A percentile compares a stretch with the other conserved stretches of the same genome.
phyloP scores from a whole-genome alignment of 2,113 vertebrate genomes.

The Amblyopsis rosae region DNA sequence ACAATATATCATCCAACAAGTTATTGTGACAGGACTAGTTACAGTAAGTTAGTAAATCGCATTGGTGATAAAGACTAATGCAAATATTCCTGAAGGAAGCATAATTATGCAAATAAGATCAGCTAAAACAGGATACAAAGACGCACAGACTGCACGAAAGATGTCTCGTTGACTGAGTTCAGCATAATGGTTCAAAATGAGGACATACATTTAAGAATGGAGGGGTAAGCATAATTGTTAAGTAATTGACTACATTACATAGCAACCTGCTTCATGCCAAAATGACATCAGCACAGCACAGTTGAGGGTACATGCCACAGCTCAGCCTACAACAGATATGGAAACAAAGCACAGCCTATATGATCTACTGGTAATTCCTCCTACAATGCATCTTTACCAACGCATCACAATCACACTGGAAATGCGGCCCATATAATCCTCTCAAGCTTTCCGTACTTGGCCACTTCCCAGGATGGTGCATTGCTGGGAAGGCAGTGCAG shows the following conservation, averaged over 20 bases:
- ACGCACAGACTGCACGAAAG: no score
- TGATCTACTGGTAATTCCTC: not conserved
- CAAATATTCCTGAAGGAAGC: no score
- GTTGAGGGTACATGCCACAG: not conserved
- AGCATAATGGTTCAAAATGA: not conserved
- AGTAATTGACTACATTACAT: constrained; percentile 6
- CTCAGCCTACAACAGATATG: not conserved
- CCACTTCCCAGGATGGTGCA: constrained; percentile 39
- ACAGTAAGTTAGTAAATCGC: not conserved
- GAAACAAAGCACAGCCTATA: not conserved
- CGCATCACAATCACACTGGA: constrained; percentile 1
- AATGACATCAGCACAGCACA: constrained; percentile 3
- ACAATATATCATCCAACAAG: no score
- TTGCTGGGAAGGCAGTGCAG: constrained; percentile 34
- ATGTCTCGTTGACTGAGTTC: not conserved
- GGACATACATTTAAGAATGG: not conserved
- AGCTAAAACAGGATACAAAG: no score
- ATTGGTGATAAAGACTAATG: not conserved
- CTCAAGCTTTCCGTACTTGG: constrained; percentile 42
- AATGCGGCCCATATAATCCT: constrained; percentile 46
- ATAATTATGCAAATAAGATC: no score
- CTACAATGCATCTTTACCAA: constrained; percentile 27
- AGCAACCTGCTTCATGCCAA: constrained; percentile 7
- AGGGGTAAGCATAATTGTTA: not conserved
- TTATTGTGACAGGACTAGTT: no score